Evolutionary conservation across 1,140 invertebrate genomes (phyloP).

Genomic region (Radopholus similis): DNA sequence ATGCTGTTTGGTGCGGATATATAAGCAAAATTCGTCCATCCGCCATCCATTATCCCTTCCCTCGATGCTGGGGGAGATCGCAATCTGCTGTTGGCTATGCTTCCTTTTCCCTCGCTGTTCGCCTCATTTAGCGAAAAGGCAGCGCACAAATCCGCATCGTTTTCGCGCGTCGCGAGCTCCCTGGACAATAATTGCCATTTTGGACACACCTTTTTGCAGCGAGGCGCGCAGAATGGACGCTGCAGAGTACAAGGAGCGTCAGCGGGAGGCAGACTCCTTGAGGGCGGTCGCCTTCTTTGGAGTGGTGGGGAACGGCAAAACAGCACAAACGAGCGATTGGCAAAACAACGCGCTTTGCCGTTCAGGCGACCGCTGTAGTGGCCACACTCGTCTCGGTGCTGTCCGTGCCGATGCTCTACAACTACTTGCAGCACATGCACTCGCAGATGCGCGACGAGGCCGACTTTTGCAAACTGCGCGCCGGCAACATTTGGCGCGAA

Average conservation of each 20-base stretch:
- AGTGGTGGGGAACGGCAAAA: background rate
- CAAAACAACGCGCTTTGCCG: background rate
- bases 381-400: conserved; percentile 50
- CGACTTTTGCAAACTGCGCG: conserved; percentile 4
- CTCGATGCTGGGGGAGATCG: too few relatives aligned
- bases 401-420: conserved; percentile 53
- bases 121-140: background rate
- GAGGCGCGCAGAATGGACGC: background rate
- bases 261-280: conserved; percentile 1
- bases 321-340: background rate
- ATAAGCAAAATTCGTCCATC: too few relatives aligned
- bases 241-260: background rate
- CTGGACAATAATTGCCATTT: background rate
- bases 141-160: background rate
- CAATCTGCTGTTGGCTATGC: too few relatives aligned
- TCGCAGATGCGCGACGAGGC: conserved; percentile 8
- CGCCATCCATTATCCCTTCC: too few relatives aligned
- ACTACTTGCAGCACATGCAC: conserved; percentile 46
- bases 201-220: too few relatives aligned
- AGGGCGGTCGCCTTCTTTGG: conserved; percentile 9
- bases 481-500: background rate
- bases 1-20: too few relatives aligned
- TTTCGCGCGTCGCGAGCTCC: background rate
- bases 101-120: too few relatives aligned
- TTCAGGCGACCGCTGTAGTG: conserved; percentile 18